Evolutionary conservation across 2,888 invertebrate species (phyloP).

Genomic region (Hydriomena furcata): DNA sequence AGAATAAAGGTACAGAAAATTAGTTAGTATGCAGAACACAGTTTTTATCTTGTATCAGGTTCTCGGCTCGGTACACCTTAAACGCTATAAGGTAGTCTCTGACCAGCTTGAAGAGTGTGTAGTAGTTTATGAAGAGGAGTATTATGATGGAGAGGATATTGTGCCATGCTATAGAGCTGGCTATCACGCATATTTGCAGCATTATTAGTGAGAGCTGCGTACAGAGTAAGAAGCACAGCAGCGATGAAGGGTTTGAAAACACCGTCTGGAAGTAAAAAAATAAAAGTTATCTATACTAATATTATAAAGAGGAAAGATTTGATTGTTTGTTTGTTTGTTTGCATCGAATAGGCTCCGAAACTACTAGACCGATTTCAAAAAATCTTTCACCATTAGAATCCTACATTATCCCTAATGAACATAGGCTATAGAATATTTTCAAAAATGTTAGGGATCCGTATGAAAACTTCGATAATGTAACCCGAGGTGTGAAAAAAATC

Average conservation of each 20-base stretch:
- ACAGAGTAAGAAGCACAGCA: slow-evolving; percentile 89
- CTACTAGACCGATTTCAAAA: too few species aligned
- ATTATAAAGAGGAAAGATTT: too few species aligned
- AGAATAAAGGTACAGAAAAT: slow-evolving; percentile 2
- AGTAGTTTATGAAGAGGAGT: slow-evolving; percentile 95
- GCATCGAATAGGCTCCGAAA: too few species aligned
- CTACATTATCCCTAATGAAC: too few species aligned
- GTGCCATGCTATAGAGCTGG: slow-evolving; percentile 95
- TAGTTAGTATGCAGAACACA: slow-evolving; percentile 34
- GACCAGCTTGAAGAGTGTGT: slow-evolving; percentile 94
- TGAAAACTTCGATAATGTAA: too few species aligned
- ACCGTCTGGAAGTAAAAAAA: slow-evolving; percentile 85
- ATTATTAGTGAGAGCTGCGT: slow-evolving; percentile 88
- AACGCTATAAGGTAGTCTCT: slow-evolving; percentile 94
- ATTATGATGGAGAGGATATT: slow-evolving; percentile 93
- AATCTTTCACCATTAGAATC: too few species aligned
- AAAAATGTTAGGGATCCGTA: too few species aligned
- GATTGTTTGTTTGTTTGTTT: too few species aligned
- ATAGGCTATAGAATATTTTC: too few species aligned
- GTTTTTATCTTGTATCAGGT: slow-evolving; percentile 86
- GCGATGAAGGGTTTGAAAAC: slow-evolving; percentile 92
- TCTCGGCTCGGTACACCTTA: slow-evolving; percentile 90
- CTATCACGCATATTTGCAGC: slow-evolving; percentile 90
- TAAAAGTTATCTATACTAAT: background rate
- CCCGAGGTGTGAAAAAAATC: too few species aligned